Evolutionary conservation across 2,113 vertebrate species (phyloP).

Genomic region (Hippocampus barbouri): DNA sequence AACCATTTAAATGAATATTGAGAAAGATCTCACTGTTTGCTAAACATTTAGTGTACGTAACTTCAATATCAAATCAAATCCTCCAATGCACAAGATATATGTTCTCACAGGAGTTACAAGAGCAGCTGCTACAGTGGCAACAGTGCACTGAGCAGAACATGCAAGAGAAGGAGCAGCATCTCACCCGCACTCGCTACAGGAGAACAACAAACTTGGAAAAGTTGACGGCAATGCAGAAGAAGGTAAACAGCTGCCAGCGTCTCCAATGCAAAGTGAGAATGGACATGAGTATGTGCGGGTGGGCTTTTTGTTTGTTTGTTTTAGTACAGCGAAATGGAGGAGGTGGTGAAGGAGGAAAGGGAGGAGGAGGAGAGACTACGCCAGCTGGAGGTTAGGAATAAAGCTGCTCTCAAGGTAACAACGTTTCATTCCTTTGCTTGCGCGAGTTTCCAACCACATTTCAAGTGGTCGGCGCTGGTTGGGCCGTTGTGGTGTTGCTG

Average conservation of each 20-base stretch:
- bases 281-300: not conserved
- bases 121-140: constrained; percentile 26
- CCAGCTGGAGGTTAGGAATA: constrained; percentile 14
- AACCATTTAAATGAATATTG: not conserved
- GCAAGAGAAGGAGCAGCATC: constrained; percentile 38
- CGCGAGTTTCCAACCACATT: not conserved
- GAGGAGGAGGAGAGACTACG: constrained; percentile 40
- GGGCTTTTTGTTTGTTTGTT: constrained; percentile 38
- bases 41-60: no score
- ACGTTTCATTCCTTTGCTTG: not conserved
- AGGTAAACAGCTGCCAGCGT: constrained; percentile 23
- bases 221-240: constrained; percentile 41
- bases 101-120: constrained; percentile 33
- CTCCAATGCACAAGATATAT: no score
- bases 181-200: constrained; percentile 14
- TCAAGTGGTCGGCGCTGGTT: not conserved
- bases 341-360: constrained; percentile 48
- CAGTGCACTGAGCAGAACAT: constrained; percentile 22
- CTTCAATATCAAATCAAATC: no score
- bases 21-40: no score
- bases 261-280: not conserved
- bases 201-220: constrained; percentile 36
- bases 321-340: constrained; percentile 51
- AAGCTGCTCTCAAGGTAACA: constrained; percentile 48
- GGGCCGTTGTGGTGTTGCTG: not conserved